Evolutionary conservation across 2,888 invertebrate species (phyloP).

Genomic region (Cryptocephalus primarius): DNA sequence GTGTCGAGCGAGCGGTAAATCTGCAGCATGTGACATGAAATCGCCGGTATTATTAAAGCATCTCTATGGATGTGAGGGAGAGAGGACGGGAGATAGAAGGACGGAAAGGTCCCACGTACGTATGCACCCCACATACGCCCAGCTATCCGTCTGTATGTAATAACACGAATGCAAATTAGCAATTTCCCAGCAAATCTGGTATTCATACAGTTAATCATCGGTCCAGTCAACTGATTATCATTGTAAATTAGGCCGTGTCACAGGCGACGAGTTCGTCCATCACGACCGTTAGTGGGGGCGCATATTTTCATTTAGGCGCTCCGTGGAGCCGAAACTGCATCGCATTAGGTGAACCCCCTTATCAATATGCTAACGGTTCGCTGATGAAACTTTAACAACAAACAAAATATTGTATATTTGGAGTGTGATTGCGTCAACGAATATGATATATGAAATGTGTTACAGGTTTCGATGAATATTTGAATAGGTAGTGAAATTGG

Average conservation of each 20-base stretch:
- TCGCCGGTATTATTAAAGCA: too few species aligned
- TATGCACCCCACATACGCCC: neutral
- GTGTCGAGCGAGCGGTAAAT: too few species aligned
- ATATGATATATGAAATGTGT: too few species aligned
- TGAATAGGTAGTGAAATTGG: too few species aligned
- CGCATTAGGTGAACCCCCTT: conserved; percentile 4
- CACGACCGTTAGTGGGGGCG: conserved; percentile 11
- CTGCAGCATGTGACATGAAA: too few species aligned
- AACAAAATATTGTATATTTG: too few species aligned
- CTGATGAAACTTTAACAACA: too few species aligned
- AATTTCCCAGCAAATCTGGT: conserved; percentile 37
- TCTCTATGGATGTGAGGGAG: neutral
- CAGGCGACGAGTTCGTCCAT: conserved; percentile 13
- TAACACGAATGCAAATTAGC: conserved; percentile 29
- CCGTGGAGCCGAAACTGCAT: conserved; percentile 8
- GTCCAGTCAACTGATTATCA: conserved; percentile 39
- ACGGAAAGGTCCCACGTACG: too few species aligned
- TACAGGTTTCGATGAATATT: too few species aligned
- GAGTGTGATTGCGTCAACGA: too few species aligned
- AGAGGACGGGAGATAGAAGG: neutral
- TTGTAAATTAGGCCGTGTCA: conserved; percentile 31
- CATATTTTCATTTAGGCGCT: conserved; percentile 11
- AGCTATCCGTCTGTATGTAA: conserved; percentile 11
- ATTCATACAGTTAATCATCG: conserved; percentile 40
- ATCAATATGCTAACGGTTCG: too few species aligned